Base-by-base conservation (phyloP, 2,888 invertebrate genomes). In the Furcula furcula region DNA sequence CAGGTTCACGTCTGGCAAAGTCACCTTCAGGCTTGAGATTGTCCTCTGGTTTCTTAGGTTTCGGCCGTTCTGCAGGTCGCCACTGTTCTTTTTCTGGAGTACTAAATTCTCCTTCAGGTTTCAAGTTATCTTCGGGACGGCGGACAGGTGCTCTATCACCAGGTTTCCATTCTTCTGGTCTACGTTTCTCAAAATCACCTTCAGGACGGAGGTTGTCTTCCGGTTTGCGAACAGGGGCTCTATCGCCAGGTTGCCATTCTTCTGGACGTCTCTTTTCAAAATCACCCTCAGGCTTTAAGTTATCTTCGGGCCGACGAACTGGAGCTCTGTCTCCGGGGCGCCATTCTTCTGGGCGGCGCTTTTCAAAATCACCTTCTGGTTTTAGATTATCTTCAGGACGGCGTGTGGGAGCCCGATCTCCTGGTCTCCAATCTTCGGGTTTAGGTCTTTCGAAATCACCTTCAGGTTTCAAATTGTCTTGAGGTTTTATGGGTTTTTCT, bases 41-140 rank as follows among this genome's bases (percentile, higher is more conserved):
- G 56, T 93, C 92, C 36, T 83, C 66, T 3, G 91, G 92, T 47
- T 87, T 92, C 48, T 76, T 90, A 2, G 77, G 77, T 28, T 79
- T 78, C 21, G 81, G 87, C 39, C 90, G 53, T 15, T 80, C 77
- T 22, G 55, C 75, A 2, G 79, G 76, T 0, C 53, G 73, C 55
- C 68, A 73, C 35, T 66, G 61, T 10, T 64, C 65, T n/a, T 60
- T 62, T 4, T 57, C 46, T 1, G 62, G 65, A n/a, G 47, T 56
- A 6, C 61, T 58, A 50, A 89, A 89, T 1, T 83, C 81, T 1
- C 90, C 90, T 62, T 90, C 90, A 1, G 86, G 87, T 37, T 69
- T 66, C 0, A 91, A 55, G 46, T 91, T 91, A 48, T 91, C 92
- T 18, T 79, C 71, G 0, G 87, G 90, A 9, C 68, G 65, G 1